Evolutionary conservation across 2,888 invertebrate species (phyloP).

Genomic region (Eristalis pertinax): DNA sequence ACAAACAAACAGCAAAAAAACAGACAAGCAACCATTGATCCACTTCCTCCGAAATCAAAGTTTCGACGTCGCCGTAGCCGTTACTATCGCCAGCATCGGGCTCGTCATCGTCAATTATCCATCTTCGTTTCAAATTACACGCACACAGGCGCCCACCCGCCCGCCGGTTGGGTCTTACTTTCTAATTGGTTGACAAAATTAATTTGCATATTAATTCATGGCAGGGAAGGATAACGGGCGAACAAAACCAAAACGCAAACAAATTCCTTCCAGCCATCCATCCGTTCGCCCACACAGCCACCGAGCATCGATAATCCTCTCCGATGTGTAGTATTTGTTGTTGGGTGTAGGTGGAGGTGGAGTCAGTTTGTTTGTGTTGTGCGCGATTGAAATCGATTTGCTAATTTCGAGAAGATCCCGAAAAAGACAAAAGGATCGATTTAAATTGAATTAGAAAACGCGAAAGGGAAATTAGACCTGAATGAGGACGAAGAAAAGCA

Average conservation of each 20-base stretch:
- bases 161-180: constrained; percentile 55
- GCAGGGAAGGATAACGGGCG: constrained; percentile 54
- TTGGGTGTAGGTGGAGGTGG: background rate
- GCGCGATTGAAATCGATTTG: constrained; percentile 65
- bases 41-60: constrained; percentile 40
- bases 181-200: constrained; percentile 73
- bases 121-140: constrained; percentile 61
- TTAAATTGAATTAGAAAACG: constrained; percentile 68
- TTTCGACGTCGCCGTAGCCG: background rate
- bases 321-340: constrained; percentile 23
- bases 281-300: constrained; percentile 7
- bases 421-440: constrained; percentile 65
- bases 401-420: constrained; percentile 63
- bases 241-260: constrained; percentile 65
- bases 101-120: constrained; percentile 58
- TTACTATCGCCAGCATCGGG: background rate
- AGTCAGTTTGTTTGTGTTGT: constrained; percentile 44
- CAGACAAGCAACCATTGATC: background rate
- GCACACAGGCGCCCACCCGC: constrained; percentile 14
- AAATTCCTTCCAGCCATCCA: constrained; percentile 47
- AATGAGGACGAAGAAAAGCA: constrained; percentile 5
- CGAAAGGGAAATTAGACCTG: constrained; percentile 62
- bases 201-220: constrained; percentile 72
- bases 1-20: background rate
- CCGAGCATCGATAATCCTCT: constrained; percentile 45